Conservation (phyloP, 2,888 invertebrate species). For the Drosophila seclusa region DNA sequence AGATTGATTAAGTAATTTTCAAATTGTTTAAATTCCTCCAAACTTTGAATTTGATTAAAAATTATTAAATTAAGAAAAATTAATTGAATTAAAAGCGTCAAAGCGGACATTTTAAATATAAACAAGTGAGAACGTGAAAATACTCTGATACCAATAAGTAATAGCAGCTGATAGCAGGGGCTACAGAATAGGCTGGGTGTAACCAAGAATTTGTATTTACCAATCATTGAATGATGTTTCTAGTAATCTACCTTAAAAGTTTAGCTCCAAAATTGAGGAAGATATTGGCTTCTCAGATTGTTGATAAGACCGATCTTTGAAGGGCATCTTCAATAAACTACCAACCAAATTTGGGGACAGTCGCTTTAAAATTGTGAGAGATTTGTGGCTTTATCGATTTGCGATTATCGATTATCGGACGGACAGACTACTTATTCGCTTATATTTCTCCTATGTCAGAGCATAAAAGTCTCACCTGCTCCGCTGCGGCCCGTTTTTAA, state of each 20-base stretch:
- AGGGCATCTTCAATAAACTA: not conserved
- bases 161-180: no score
- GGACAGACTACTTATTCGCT: not conserved
- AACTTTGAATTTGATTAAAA: not conserved
- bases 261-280: not conserved
- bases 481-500: conserved; percentile 93
- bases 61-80: no score
- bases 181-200: no score
- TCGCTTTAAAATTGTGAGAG: not conserved
- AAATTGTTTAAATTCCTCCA: not conserved
- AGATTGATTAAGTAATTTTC: not conserved
- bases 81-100: no score
- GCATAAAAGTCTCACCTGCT: conserved; percentile 87
- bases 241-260: not conserved
- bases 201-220: no score
- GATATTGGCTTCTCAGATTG: not conserved
- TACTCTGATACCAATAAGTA: no score
- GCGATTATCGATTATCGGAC: not conserved
- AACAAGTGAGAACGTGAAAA: not conserved
- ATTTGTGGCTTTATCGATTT: not conserved
- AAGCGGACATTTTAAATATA: not conserved
- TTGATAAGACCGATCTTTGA: not conserved
- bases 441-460: not conserved
- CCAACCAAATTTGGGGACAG: not conserved
- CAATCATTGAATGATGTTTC: no score